Evolutionary conservation across 2,797 vertebrate genomes (phyloP).

Genomic region (Coracias cyanogaster): DNA sequence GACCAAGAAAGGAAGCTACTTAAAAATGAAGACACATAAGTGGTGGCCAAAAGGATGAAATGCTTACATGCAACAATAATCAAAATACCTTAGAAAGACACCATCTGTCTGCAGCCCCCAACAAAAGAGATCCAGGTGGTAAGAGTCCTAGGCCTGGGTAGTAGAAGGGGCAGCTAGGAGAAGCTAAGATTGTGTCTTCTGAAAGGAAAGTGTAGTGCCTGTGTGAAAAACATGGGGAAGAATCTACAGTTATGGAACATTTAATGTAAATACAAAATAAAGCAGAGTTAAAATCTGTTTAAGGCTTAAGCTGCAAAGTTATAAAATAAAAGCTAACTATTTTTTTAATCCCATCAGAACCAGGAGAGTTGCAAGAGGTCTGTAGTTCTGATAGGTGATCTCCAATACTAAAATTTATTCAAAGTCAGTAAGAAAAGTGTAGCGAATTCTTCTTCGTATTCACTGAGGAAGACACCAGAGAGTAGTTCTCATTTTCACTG

Average conservation of each 20-base stretch:
- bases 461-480: not conserved
- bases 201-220: not conserved
- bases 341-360: not conserved
- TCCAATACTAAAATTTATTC: not conserved
- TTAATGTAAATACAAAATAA: not conserved
- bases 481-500: not conserved
- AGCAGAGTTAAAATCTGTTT: not conserved
- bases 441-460: not conserved
- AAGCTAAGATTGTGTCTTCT: not conserved
- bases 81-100: not conserved
- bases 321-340: not conserved
- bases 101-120: not conserved
- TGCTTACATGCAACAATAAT: not conserved
- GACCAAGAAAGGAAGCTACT: not conserved
- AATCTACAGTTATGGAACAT: not conserved
- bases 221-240: not conserved
- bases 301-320: not conserved
- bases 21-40: not conserved
- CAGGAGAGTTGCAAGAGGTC: not conserved
- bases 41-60: not conserved
- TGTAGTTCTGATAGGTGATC: not conserved
- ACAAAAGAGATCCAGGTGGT: not conserved
- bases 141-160: not conserved
- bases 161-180: not conserved
- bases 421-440: not conserved